phyloP scores from a whole-genome alignment of 2,113 vertebrate species.

The Petrocephalus microphthalmus region DNA sequence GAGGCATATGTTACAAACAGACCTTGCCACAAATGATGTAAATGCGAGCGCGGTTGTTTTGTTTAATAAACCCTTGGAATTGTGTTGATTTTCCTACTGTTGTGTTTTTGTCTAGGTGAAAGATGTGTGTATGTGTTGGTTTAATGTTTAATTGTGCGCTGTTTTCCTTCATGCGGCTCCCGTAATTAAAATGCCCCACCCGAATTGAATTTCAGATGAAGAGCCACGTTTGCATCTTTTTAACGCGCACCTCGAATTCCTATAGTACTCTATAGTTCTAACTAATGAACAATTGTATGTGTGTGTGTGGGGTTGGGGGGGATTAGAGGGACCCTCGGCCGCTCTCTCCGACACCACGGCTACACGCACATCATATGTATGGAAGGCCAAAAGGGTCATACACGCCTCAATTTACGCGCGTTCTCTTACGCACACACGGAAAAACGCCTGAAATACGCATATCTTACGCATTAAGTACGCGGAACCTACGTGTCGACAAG shows the following conservation, averaged over 20 bases:
- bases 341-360: background rate
- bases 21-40: conserved; percentile 5
- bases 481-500: too few species aligned
- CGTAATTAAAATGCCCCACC: conserved; percentile 22
- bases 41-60: conserved; percentile 2
- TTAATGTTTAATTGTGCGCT: conserved; percentile 11
- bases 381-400: too few species aligned
- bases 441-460: background rate
- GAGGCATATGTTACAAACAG: background rate
- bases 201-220: conserved; percentile 40
- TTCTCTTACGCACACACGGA: background rate
- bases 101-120: conserved; percentile 19
- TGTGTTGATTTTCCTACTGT: conserved; percentile 20
- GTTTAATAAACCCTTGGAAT: background rate
- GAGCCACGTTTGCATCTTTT: conserved; percentile 32
- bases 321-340: conserved; percentile 27
- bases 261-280: too few species aligned
- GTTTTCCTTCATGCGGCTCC: background rate
- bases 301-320: too few species aligned
- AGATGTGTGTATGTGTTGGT: conserved; percentile 16
- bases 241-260: conserved; percentile 20
- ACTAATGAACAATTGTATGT: too few species aligned
- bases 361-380: too few species aligned
- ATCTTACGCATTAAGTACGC: too few species aligned
- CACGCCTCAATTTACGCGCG: too few species aligned